phyloP scores from a whole-genome alignment of 2,888 invertebrate genomes.

The Drosophila nr. perissopoda region DNA sequence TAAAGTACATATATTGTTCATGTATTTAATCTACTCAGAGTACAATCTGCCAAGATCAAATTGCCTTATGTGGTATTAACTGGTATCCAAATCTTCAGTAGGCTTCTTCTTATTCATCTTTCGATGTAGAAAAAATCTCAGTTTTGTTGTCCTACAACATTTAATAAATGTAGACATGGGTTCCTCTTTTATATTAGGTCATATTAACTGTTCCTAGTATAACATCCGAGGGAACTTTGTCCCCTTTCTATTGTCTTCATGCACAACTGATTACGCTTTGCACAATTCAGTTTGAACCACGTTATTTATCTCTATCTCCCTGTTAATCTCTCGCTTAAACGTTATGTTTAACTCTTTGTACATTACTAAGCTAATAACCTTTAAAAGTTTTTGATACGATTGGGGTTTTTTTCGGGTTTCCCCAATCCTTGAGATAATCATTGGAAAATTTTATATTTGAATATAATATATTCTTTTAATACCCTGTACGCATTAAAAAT shows the following conservation, averaged over 20 bases:
- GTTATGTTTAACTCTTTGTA: too few relatives aligned
- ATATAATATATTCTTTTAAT: not conserved
- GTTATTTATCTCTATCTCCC: not conserved
- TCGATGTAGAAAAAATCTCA: not conserved
- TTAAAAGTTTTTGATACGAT: not conserved
- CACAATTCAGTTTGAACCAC: not conserved
- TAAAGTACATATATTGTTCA: not conserved
- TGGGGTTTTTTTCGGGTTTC: not conserved
- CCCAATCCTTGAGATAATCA: not conserved
- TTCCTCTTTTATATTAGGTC: not conserved
- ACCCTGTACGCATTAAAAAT: not conserved
- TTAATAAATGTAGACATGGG: not conserved
- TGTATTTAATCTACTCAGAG: not conserved
- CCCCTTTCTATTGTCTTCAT: not conserved
- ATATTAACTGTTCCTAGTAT: not conserved
- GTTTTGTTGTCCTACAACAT: accelerated
- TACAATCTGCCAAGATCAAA: not conserved
- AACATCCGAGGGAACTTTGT: not conserved
- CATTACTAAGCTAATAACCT: not conserved
- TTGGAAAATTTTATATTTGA: not conserved
- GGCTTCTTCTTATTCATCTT: not conserved
- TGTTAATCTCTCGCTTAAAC: not conserved
- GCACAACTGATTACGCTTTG: not conserved
- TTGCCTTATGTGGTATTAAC: not conserved
- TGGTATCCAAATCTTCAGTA: not conserved